Base-by-base conservation (phyloP, 2,888 invertebrate genomes). In the Callosobruchus maculatus region DNA sequence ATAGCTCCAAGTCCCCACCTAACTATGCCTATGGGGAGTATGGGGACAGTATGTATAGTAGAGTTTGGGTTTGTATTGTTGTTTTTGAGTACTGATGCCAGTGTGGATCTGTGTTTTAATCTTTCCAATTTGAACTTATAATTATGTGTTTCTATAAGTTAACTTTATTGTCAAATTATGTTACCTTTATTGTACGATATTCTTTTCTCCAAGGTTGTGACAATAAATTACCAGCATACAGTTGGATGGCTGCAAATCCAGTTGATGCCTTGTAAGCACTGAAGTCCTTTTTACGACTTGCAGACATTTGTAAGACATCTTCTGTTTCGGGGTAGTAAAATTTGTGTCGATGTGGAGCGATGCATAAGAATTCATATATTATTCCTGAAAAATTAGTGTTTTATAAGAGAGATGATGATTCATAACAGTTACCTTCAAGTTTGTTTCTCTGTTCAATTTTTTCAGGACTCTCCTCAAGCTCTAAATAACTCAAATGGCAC, bases 191-290 rank as follows among this genome's bases (percentile, higher is more conserved):
- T 76, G 91, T 90, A 80, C 92, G 90, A 85, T 94, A 97, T 86
- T 97, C 97, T 85, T 93, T 94, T 79, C 97, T 88, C 97, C 97
- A 97, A 3, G 96, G 96, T 84, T 96, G 95, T 20, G 93, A 91
- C 72, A 95, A 88, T 76, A 97, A 88, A 87, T 97, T 96, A 74
- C 92, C 93, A 0, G 96, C 96, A 86, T 97, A 97, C 78, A 94
- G 90, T 75, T 94, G 95, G 78, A 97, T 89, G 49, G 95, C 93
- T 81, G 94, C 93, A 91, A 95, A 97, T 20, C 96, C 96, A 70
- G 92, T 89, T 30, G 93, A 92, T 20, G 95, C 95, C 80, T 93
- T 91, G 82, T 94, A 94, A 21, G 94, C 95, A 84, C 93, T 95
- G 84, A 95, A 96, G 81, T 94, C 93, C 5, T 90, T 87, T 82